Base-by-base conservation (phyloP, 2,797 vertebrate genomes). In the Hippocampus kuda region DNA sequence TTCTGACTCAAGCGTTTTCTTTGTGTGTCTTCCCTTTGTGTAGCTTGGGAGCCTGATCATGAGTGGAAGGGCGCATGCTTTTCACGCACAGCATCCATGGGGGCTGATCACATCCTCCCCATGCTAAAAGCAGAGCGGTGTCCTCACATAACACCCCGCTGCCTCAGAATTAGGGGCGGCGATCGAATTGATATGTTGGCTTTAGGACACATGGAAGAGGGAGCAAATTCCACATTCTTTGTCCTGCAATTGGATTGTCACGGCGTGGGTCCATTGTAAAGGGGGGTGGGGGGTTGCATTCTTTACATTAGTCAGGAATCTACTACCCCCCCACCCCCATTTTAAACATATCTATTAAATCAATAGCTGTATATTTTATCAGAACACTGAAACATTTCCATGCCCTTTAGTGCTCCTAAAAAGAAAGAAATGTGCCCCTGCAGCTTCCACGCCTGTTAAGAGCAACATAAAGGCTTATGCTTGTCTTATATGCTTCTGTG, bases 1-100 rank as follows among this genome's bases (percentile, higher is more conserved):
- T 59, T 10, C 22, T 72, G 68, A 72, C 65, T 73, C 75, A 70
- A 1, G 51, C 59, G 26, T 68, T 78, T 85, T 70, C 85, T 83
- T 85, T 86, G 84, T 87, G 78, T 81, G 70, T 68, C 78, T 84
- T 84, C 85, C 82, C 85, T 89, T 86, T 89, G 83, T 88, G 63
- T 79, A 60, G 48, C 26, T 13, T 27, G 63, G 66, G 70, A 70
- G 76, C 41, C 49, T 70, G 20, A 51, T 69, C 22, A 65, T 67
- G 74, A 79, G 71, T 75, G 76, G 63, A 74, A 38, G 56, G 44
- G 72, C 8, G 77, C 68, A 16, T 66, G 79, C 46, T 75, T 71
- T 78, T 78, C 68, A 71, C 63, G 9, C 75, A 72, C 70, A 10
- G 75, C 76, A 62, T 65, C 59, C 72, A 72, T 68, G 38, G 68